Evolutionary conservation across 2,113 vertebrate species (phyloP).

Genomic region (Oostethus manadensis): DNA sequence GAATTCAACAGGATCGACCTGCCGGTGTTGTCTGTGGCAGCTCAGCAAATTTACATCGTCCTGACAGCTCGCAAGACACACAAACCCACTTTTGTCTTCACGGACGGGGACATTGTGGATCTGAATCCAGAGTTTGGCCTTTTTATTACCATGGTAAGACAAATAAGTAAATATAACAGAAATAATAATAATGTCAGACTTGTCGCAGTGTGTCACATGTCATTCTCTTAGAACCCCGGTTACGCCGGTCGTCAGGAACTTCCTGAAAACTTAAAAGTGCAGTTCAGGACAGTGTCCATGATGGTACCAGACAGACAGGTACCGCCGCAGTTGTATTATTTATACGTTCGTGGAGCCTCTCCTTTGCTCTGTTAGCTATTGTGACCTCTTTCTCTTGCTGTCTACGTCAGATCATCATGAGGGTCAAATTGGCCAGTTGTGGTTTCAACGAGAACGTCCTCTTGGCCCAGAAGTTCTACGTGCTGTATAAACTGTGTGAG

Average conservation of each 20-base stretch:
- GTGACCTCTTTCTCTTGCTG: neutral
- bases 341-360: neutral
- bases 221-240: slow-evolving; percentile 77
- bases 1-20: slow-evolving; percentile 88
- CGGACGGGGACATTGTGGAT: slow-evolving; percentile 81
- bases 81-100: slow-evolving; percentile 79
- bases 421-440: slow-evolving; percentile 86
- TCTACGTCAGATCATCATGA: slow-evolving; percentile 80
- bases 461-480: slow-evolving; percentile 83
- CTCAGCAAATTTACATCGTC: slow-evolving; percentile 85
- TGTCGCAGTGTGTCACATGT: neutral
- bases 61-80: slow-evolving; percentile 80
- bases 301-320: slow-evolving; percentile 89
- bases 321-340: neutral
- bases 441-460: slow-evolving; percentile 83
- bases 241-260: slow-evolving; percentile 88
- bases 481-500: slow-evolving; percentile 86
- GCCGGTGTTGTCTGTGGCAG: slow-evolving; percentile 84
- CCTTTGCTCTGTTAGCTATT: neutral
- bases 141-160: slow-evolving; percentile 83
- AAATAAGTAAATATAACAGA: neutral
- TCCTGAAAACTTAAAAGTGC: slow-evolving; percentile 86
- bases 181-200: neutral
- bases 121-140: slow-evolving; percentile 87
- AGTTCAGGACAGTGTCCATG: slow-evolving; percentile 85